Evolutionary conservation across 2,113 vertebrate species (phyloP).

Genomic region (Irena cyanogastra): DNA sequence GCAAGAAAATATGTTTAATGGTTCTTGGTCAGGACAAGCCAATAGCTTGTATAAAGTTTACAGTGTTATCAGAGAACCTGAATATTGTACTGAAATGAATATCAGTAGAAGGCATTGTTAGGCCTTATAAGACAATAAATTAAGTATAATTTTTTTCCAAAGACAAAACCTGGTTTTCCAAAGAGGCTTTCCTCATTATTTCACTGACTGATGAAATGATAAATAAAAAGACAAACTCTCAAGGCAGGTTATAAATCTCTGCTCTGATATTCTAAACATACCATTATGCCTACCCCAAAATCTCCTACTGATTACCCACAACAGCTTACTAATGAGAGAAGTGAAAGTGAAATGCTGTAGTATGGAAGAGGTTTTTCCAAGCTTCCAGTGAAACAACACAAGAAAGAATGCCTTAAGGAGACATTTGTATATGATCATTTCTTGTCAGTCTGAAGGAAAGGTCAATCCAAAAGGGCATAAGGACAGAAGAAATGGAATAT

Average conservation of each 20-base stretch:
- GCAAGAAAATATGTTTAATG: neutral
- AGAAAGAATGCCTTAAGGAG: neutral
- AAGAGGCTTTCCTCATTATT: neutral
- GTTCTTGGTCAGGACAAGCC: neutral
- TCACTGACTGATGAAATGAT: neutral
- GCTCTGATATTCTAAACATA: neutral
- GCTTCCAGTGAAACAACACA: neutral
- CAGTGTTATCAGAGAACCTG: neutral
- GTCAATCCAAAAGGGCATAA: neutral
- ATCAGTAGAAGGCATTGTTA: neutral
- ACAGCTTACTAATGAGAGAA: neutral
- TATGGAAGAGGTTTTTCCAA: neutral
- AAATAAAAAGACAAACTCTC: neutral
- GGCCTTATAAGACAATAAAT: neutral
- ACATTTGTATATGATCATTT: neutral
- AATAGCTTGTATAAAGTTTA: neutral
- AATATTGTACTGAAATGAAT: neutral
- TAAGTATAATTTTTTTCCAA: neutral
- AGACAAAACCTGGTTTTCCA: neutral
- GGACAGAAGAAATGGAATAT: neutral
- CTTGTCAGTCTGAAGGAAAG: neutral
- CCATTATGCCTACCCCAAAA: neutral
- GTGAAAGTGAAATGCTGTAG: neutral
- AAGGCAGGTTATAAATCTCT: neutral
- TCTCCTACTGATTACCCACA: neutral